Evolutionary conservation across 2,113 vertebrate species (phyloP).

Genomic region (Perca fluviatilis): DNA sequence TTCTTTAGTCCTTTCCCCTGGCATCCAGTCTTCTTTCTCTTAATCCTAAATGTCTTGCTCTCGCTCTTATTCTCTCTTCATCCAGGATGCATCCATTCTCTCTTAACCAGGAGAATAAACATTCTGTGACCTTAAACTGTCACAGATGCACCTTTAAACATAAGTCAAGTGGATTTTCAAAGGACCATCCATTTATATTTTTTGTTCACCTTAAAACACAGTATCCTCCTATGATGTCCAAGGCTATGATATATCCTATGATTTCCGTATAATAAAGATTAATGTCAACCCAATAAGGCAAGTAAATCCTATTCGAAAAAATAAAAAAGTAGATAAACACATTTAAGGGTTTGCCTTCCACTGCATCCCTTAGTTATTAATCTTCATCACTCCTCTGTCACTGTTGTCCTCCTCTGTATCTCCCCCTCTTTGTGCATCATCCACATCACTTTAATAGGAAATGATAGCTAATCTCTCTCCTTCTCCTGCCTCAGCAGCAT

Average conservation of each 20-base stretch:
- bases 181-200: not conserved
- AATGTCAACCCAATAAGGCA: constrained; percentile 40
- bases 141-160: constrained; percentile 7
- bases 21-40: not conserved
- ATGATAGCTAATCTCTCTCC: constrained; percentile 24
- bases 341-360: constrained; percentile 56
- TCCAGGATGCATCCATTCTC: not conserved
- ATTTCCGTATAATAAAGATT: constrained; percentile 54
- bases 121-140: not conserved
- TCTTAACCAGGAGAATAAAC: constrained; percentile 28
- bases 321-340: constrained; percentile 54
- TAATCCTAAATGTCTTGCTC: constrained; percentile 3
- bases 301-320: constrained; percentile 53
- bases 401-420: constrained; percentile 19
- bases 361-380: constrained; percentile 54
- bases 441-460: constrained; percentile 44
- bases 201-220: constrained; percentile 5
- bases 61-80: not conserved
- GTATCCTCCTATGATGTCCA: constrained; percentile 2
- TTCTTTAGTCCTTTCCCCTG: not conserved
- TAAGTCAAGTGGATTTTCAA: not conserved
- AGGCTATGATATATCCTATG: constrained; percentile 25
- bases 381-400: constrained; percentile 50
- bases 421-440: constrained; percentile 27
- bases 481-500: constrained; percentile 18